These are phyloP conservation scores for Gambusia holbrooki DNA, from an alignment of 2,113 vertebrate genomes.

Conservation along the genomic window DNA sequence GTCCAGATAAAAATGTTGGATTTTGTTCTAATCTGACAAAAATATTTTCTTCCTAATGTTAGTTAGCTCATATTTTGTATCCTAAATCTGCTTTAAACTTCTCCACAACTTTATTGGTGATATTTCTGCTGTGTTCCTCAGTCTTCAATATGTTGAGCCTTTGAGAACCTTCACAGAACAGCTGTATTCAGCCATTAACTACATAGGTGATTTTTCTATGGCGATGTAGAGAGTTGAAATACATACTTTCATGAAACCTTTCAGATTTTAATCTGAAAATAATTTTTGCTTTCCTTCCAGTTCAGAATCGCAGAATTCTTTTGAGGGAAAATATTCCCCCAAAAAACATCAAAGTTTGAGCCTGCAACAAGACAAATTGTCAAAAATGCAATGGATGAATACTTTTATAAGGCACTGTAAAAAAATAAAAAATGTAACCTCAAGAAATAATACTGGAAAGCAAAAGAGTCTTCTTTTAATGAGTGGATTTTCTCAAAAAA, in stretches of 20 bases:
- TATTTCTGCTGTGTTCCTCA: neutral
- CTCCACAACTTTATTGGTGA: neutral
- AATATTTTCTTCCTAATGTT: too few relatives aligned
- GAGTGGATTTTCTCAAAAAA: constrained; percentile 48
- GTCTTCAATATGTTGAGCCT: neutral
- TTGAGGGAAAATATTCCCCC: neutral
- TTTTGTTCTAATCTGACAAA: too few relatives aligned
- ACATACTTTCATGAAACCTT: neutral
- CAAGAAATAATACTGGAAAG: constrained; percentile 18
- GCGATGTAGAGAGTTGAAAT: neutral
- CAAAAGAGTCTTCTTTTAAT: constrained; percentile 27
- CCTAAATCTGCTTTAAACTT: neutral
- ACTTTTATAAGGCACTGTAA: neutral
- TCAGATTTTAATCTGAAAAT: neutral
- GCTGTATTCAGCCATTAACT: neutral
- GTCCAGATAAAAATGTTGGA: too few relatives aligned
- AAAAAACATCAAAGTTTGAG: neutral
- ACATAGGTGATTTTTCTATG: neutral
- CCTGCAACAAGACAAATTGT: neutral
- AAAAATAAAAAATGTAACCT: neutral
- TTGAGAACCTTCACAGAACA: neutral
- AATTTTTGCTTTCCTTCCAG: neutral
- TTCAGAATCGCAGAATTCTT: neutral
- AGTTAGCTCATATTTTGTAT: neutral
- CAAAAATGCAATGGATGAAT: neutral